A percentile compares a stretch with the other conserved stretches of the same genome.
These are phyloP conservation scores for Hypomesus transpacificus DNA, from an alignment of 2,113 vertebrate species.

Conservation along the genomic window DNA sequence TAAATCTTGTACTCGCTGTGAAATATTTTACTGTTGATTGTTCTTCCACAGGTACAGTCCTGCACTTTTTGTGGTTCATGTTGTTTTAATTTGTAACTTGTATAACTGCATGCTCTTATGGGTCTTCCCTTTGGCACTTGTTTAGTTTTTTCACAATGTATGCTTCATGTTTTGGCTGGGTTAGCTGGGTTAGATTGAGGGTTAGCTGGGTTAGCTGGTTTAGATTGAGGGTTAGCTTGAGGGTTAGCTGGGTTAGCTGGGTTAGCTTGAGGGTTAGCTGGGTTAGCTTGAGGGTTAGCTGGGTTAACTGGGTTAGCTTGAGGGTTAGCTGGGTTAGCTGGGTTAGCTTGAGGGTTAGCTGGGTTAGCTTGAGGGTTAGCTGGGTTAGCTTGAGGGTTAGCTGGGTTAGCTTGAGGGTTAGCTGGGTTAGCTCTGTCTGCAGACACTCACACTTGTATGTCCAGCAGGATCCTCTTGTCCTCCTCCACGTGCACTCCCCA, in stretches of 20 bases:
- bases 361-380: too few relatives aligned
- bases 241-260: background rate
- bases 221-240: background rate
- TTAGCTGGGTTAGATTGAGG: constrained; percentile 5
- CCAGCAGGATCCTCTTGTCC: constrained; percentile 95
- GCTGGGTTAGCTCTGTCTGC: background rate
- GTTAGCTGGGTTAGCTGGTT: background rate
- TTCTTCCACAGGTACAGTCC: too few relatives aligned
- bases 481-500: constrained; percentile 98
- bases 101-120: too few relatives aligned
- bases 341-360: background rate
- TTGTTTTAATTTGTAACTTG: too few relatives aligned
- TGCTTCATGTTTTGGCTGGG: too few relatives aligned
- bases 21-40: too few relatives aligned
- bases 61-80: too few relatives aligned
- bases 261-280: background rate
- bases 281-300: background rate
- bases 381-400: background rate
- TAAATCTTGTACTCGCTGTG: too few relatives aligned
- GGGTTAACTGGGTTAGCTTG: background rate
- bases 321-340: background rate
- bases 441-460: constrained; percentile 88
- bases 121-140: too few relatives aligned
- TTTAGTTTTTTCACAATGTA: too few relatives aligned
- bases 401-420: background rate